These are phyloP conservation scores for Pseudolaguvia tuberculata DNA, from an alignment of 2,113 vertebrate genomes.

Conservation along the genomic window DNA sequence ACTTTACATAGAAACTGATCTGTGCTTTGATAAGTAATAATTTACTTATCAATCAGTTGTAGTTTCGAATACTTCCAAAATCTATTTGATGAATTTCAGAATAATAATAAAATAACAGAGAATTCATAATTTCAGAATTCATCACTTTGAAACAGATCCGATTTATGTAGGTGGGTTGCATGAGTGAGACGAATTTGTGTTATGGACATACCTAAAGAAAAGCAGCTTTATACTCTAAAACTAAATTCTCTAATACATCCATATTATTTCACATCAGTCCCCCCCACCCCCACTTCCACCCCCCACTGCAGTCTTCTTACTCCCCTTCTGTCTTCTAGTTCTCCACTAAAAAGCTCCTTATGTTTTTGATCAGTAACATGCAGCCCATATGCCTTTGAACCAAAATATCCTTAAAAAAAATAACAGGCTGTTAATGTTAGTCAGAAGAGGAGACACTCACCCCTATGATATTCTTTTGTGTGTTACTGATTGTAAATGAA, in stretches of 20 bases:
- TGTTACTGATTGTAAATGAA: slow-evolving; percentile 14
- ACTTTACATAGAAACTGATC: not conserved
- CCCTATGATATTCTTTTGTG: slow-evolving; percentile 26
- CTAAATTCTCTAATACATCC: slow-evolving; percentile 3
- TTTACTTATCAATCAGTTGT: not conserved
- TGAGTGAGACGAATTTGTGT: slow-evolving; percentile 1
- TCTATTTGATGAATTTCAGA: not conserved
- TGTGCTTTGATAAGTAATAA: not conserved
- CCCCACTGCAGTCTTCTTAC: not conserved
- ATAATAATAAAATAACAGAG: not conserved
- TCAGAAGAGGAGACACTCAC: slow-evolving; percentile 23
- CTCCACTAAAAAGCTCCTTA: slow-evolving; percentile 3
- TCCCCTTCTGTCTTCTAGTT: slow-evolving; percentile 15
- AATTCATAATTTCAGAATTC: not conserved
- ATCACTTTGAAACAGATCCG: not conserved
- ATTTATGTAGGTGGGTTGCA: not conserved
- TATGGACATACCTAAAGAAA: slow-evolving; percentile 13
- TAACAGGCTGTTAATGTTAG: slow-evolving; percentile 27
- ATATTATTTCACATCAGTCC: slow-evolving; percentile 14
- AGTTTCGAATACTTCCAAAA: not conserved
- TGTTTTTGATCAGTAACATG: slow-evolving; percentile 37
- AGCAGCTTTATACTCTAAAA: slow-evolving; percentile 23
- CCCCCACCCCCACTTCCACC: too few species aligned
- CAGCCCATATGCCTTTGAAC: slow-evolving; percentile 27
- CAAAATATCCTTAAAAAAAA: slow-evolving; percentile 34